A percentile compares a stretch with the other conserved stretches of the same genome.
Evolutionary conservation across 2,113 vertebrate genomes (phyloP).

Genomic region (Serilophus lunatus): DNA sequence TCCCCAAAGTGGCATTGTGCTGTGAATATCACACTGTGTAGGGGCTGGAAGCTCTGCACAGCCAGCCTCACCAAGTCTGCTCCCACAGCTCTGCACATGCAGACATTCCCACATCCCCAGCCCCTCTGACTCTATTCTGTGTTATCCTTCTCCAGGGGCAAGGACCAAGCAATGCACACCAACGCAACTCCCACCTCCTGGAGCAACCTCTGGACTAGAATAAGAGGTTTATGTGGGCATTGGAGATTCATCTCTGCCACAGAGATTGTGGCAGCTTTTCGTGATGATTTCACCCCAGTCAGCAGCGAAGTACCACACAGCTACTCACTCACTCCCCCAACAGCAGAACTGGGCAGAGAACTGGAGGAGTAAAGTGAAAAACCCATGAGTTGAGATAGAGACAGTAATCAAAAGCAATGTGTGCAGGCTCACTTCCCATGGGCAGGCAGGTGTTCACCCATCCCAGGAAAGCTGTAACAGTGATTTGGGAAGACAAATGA

Average conservation of each 20-base stretch:
- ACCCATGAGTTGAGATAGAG: neutral
- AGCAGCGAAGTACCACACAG: neutral
- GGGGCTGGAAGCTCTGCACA: neutral
- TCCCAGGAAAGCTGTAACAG: neutral
- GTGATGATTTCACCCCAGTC: neutral
- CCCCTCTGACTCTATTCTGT: neutral
- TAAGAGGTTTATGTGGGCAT: neutral
- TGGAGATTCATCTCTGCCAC: neutral
- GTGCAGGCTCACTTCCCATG: neutral
- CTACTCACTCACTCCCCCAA: neutral
- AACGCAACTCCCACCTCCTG: neutral
- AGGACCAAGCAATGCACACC: neutral
- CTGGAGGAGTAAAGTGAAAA: neutral
- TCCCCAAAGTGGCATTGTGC: neutral
- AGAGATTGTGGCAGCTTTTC: neutral
- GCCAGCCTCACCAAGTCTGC: neutral
- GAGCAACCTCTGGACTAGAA: neutral
- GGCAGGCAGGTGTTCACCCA: neutral
- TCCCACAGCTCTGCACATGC: neutral
- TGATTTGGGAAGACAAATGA: neutral
- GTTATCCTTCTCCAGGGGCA: neutral
- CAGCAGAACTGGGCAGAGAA: neutral
- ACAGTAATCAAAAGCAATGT: neutral
- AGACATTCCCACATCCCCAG: neutral
- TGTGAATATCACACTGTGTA: fast-evolving